Evolutionary conservation across 2,888 invertebrate genomes (phyloP), one percentile per base, ranked within the genome.

Genomic region (Malacosoma neustria): DNA sequence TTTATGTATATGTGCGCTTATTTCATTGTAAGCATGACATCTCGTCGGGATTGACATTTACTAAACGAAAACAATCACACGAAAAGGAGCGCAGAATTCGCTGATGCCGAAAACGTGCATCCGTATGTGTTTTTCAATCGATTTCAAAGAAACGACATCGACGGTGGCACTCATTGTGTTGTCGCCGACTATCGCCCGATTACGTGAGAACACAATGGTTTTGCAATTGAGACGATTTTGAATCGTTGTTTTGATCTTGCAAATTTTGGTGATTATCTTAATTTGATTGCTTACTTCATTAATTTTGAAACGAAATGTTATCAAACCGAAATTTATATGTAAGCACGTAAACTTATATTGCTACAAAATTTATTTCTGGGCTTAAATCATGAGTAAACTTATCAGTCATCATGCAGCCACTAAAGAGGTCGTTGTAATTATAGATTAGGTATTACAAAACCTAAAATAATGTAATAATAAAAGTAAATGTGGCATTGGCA

Each of bases 101-200:
- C 84, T 84, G 84, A 82, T 73, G 72, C 68, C 74, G 71, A 76
- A 80, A 77, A 82, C 84, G 84, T 85, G 84, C 84, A 81, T 80
- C 77, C 77, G 77, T 73, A 75, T 68, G 62, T 62, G 76, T 79
- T 82, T 81, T 79, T 80, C 72, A 77, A 81, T 77, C 77, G 72
- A 70, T 69, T 85, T 82, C 84, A 69, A 60, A 66, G 84, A 84
- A 85, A 65, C 54, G 64, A 52, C 82, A 62, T 69, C 81, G 80
- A 70, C 79, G 84, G 82, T 81, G 84, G 84, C 73, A 65, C 67
- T 76, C 66, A 82, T 82, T 84, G 82, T 84, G 77, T 75, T 75
- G 6, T 9, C 22, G 22, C 22, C 53, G 57, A 59, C 71, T 72
- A 73, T 62, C 72, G 67, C 67, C 69, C 69, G 64, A 70, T 76